Conservation (phyloP, 2,888 invertebrate genomes). For the Drosophila subquinaria region DNA sequence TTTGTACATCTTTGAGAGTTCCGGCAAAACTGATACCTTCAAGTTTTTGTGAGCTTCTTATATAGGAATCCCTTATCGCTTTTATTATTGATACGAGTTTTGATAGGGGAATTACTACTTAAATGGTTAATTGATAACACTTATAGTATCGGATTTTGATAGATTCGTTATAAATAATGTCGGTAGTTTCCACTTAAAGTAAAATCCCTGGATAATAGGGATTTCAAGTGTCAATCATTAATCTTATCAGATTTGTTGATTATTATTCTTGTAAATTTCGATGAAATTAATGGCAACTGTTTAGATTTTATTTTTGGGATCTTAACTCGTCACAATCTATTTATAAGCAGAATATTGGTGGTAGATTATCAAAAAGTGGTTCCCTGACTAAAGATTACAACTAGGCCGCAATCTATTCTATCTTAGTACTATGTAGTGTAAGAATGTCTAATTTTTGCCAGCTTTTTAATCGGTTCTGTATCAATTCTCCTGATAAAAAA, state of each 20-base stretch:
- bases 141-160: not conserved
- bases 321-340: slow-evolving; percentile 7
- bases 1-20: slow-evolving; percentile 10
- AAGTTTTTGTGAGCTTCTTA: not conserved
- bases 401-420: not conserved
- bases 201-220: slow-evolving; percentile 3
- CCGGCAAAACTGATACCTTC: slow-evolving; percentile 1
- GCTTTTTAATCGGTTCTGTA: not conserved
- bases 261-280: not conserved
- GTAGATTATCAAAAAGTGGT: not conserved
- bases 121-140: not conserved
- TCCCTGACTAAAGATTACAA: not conserved
- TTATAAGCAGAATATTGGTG: not conserved
- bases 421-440: not conserved
- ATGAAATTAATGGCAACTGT: slow-evolving; percentile 1
- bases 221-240: not conserved
- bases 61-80: not conserved
- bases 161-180: not conserved
- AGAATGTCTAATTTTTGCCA: not conserved
- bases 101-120: not conserved
- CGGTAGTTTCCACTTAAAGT: not conserved
- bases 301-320: not conserved
- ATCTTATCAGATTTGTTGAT: not conserved
- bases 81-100: not conserved
- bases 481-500: not conserved